Evolutionary conservation across 1,140 invertebrate species (phyloP).

Genomic region (Magallana ariakensis): DNA sequence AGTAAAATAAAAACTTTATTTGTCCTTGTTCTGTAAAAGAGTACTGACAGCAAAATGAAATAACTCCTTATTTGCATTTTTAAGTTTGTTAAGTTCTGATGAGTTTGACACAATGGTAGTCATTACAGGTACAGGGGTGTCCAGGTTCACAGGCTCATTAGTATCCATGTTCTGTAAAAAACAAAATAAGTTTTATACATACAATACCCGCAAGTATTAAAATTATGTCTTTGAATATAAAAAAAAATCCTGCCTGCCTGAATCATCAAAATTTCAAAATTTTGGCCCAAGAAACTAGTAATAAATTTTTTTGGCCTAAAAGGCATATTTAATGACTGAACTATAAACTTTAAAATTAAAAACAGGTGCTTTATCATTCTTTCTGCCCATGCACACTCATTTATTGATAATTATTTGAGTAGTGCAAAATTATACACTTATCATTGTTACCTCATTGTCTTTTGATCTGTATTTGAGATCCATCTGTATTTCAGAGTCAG

Average conservation of each 20-base stretch:
- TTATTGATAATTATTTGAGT: no score
- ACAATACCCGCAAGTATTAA: no score
- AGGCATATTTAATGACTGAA: no score
- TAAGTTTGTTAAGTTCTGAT: slow-evolving; percentile 79
- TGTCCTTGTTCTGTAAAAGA: slow-evolving; percentile 57
- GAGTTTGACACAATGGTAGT: background rate
- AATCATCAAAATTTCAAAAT: no score
- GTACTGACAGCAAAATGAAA: slow-evolving; percentile 80
- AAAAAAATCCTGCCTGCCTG: no score
- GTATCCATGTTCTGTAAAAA: background rate
- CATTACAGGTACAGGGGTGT: background rate
- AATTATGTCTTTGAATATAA: no score
- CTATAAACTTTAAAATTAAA: no score
- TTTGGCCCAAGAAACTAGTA: no score
- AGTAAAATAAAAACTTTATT: background rate
- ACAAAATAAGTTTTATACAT: background rate
- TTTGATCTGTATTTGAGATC: background rate
- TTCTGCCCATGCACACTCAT: no score
- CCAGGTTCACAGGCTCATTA: background rate
- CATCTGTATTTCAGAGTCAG: slow-evolving; percentile 5
- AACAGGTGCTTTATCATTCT: no score
- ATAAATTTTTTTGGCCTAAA: no score
- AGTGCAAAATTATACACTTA: no score
- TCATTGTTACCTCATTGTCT: background rate
- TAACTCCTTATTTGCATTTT: slow-evolving; percentile 80